Percentiles rank a stretch among this genome's conserved stretches.
Conservation (phyloP, 2,797 vertebrate genomes). For the Argya squamiceps region DNA sequence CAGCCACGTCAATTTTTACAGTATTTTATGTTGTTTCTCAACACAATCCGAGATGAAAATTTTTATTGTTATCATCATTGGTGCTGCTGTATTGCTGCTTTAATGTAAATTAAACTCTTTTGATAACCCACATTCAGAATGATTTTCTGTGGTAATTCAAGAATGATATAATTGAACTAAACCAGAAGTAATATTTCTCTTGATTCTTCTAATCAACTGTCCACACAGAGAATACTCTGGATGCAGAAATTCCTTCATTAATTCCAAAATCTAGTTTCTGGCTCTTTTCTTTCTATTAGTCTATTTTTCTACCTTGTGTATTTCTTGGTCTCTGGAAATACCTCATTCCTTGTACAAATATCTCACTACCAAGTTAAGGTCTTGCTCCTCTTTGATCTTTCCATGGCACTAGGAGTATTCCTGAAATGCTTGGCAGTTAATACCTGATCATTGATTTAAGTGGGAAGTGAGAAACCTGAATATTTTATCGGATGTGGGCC, state of each 20-base stretch:
- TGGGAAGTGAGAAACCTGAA: constrained; percentile 49
- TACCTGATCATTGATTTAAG: constrained; percentile 53
- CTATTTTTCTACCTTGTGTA: not conserved
- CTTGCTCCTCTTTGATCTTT: constrained; percentile 54
- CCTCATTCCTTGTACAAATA: constrained; percentile 11
- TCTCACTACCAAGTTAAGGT: constrained; percentile 12
- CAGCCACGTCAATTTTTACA: not conserved
- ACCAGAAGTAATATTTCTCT: not conserved
- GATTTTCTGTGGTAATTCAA: not conserved
- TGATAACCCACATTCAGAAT: not conserved
- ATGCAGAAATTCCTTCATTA: not conserved
- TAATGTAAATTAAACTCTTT: not conserved
- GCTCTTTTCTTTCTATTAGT: not conserved
- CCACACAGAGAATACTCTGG: not conserved
- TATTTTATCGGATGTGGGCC: constrained; percentile 47
- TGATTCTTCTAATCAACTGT: not conserved
- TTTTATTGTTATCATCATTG: not conserved
- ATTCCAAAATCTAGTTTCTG: not conserved
- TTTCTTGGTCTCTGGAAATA: not conserved
- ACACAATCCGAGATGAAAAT: not conserved
- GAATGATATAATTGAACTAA: not conserved
- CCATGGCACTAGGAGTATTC: not conserved
- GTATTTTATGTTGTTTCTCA: not conserved
- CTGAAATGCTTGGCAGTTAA: constrained; percentile 32
- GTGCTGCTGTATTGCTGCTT: not conserved